Percentiles rank a stretch among this genome's conserved stretches.
Evolutionary conservation across 2,888 invertebrate species (phyloP).

Genomic region (Chloromyia formosa): DNA sequence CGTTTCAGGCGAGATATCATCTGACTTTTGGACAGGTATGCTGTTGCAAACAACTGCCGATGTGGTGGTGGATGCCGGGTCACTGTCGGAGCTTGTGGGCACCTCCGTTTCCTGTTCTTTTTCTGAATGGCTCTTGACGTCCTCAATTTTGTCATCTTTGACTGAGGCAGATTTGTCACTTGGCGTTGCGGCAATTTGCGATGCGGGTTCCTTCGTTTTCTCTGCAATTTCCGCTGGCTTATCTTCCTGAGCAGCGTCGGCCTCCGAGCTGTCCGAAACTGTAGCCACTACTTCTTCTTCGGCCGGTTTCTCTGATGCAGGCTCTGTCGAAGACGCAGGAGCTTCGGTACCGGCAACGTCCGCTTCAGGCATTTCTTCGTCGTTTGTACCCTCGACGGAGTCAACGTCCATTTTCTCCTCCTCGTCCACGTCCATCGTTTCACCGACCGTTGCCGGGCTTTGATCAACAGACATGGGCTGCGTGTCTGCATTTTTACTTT

Average conservation of each 20-base stretch:
- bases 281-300: neutral
- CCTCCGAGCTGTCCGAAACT: neutral
- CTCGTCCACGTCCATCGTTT: slow-evolving; percentile 37
- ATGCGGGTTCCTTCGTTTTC: neutral
- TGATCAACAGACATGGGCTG: slow-evolving; percentile 24
- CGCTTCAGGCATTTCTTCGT: slow-evolving; percentile 40
- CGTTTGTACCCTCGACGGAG: slow-evolving; percentile 63
- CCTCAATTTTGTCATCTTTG: no score
- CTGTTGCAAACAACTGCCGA: slow-evolving; percentile 51
- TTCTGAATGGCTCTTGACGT: no score
- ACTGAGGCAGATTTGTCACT: no score
- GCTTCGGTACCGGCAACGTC: neutral
- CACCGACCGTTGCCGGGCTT: neutral
- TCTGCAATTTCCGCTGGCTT: no score
- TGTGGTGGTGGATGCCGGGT: slow-evolving; percentile 23
- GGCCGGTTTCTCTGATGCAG: slow-evolving; percentile 40
- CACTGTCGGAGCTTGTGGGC: neutral
- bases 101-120: neutral
- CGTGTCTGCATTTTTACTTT: neutral
- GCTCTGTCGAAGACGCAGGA: slow-evolving; percentile 1
- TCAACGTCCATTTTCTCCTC: slow-evolving; percentile 53
- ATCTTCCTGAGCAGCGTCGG: neutral
- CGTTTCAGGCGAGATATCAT: slow-evolving; percentile 52
- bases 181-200: neutral
- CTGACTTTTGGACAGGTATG: slow-evolving; percentile 51